Evolutionary conservation across 2,888 invertebrate species (phyloP).

Genomic region (Druceiella hillmani): DNA sequence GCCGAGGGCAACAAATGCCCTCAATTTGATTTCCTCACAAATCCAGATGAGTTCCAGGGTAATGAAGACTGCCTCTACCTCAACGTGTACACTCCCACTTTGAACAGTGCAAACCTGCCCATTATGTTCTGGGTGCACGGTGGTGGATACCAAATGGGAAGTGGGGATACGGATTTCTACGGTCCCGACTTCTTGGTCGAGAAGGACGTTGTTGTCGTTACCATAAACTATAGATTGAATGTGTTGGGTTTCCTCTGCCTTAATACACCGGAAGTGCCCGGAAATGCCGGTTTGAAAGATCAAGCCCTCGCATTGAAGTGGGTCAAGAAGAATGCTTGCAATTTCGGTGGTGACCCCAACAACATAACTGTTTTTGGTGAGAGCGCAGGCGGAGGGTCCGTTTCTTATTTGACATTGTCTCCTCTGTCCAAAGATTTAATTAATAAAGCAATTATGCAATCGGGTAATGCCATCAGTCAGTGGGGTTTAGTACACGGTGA

Average conservation of each 20-base stretch:
- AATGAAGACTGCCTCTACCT: slow-evolving; percentile 65
- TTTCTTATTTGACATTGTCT: slow-evolving; percentile 36
- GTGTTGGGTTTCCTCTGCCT: slow-evolving; percentile 40
- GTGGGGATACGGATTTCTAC: slow-evolving; percentile 43
- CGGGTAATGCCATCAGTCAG: slow-evolving; percentile 32
- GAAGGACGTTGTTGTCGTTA: slow-evolving; percentile 52
- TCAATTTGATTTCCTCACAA: slow-evolving; percentile 45
- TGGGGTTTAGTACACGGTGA: slow-evolving; percentile 32
- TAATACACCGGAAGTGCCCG: slow-evolving; percentile 43
- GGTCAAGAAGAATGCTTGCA: slow-evolving; percentile 40
- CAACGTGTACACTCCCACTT: slow-evolving; percentile 59
- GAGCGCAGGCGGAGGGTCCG: slow-evolving; percentile 35
- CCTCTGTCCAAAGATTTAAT: slow-evolving; percentile 36
- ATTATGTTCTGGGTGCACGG: slow-evolving; percentile 57
- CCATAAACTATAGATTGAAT: slow-evolving; percentile 51
- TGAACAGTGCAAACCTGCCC: slow-evolving; percentile 45
- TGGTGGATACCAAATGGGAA: slow-evolving; percentile 48
- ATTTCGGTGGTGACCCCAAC: slow-evolving; percentile 41
- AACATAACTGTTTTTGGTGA: slow-evolving; percentile 43
- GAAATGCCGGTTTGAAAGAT: slow-evolving; percentile 44
- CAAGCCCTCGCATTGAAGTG: slow-evolving; percentile 38
- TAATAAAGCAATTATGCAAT: slow-evolving; percentile 39
- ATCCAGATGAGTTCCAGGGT: slow-evolving; percentile 44
- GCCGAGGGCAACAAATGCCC: slow-evolving; percentile 56
- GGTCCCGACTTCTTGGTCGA: slow-evolving; percentile 52